Conservation (phyloP, 1,140 invertebrate species). For the Geopemphigus sp. region DNA sequence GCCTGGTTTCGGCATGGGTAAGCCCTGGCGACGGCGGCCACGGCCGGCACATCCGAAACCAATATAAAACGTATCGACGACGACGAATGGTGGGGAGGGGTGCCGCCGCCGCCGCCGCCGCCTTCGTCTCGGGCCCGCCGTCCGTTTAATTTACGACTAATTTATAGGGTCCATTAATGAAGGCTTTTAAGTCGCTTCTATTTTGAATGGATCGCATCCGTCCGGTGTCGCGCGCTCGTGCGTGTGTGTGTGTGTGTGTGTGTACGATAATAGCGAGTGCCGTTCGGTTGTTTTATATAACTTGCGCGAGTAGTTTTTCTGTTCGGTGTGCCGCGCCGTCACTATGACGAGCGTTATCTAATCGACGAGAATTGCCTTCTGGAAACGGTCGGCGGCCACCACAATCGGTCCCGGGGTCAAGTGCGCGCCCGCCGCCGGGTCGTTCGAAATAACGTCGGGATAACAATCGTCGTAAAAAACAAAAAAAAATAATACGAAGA, state of each 20-base stretch:
- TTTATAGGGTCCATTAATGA: slow-evolving; percentile 32
- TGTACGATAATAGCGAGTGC: background rate
- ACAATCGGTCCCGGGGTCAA: too few relatives aligned
- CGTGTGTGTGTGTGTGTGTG: background rate
- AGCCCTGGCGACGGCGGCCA: too few relatives aligned
- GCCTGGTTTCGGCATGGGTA: too few relatives aligned
- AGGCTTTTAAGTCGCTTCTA: slow-evolving; percentile 33
- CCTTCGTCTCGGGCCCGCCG: background rate
- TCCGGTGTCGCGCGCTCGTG: background rate
- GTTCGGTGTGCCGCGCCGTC: background rate
- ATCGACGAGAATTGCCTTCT: background rate
- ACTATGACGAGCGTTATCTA: background rate
- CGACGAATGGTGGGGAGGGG: background rate
- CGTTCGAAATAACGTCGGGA: background rate
- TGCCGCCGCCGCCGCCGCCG: too few relatives aligned
- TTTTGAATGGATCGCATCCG: slow-evolving; percentile 28
- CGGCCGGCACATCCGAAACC: background rate
- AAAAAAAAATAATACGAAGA: background rate
- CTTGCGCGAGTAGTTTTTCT: too few relatives aligned
- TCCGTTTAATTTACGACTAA: slow-evolving; percentile 22
- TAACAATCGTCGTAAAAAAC: slow-evolving; percentile 38
- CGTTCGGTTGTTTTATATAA: too few relatives aligned
- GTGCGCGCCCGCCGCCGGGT: background rate
- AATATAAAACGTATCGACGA: background rate
- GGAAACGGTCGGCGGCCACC: too few relatives aligned